Percentiles rank a stretch among this genome's conserved stretches.
phyloP scores from a whole-genome alignment of 2,797 vertebrate species.

The Crocidura indochinensis region DNA sequence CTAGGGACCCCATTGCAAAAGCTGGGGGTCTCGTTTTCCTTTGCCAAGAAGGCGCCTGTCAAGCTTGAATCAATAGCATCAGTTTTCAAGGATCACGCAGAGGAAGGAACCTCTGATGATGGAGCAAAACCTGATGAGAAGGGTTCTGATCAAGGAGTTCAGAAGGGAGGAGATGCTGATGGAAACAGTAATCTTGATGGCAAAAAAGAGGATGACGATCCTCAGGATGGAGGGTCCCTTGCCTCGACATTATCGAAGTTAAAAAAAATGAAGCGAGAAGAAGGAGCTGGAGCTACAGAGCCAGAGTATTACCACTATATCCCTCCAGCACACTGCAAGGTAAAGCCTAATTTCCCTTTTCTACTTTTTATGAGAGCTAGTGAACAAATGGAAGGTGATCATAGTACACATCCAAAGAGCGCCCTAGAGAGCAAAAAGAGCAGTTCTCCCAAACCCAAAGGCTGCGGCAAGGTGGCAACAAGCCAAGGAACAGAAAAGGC shows the following conservation, averaged over 20 bases:
- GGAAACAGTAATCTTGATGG: conserved; percentile 84
- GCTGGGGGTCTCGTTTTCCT: conserved; percentile 98
- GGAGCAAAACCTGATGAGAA: conserved; percentile 90
- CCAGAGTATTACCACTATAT: conserved; percentile 99
- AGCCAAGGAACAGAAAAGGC: conserved; percentile 84
- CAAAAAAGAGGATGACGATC: conserved; percentile 91
- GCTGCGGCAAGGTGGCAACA: conserved; percentile 77
- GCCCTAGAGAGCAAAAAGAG: conserved; percentile 83
- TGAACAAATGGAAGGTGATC: conserved; percentile 93
- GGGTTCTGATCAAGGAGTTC: conserved; percentile 84
- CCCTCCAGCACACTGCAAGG: conserved; percentile 97
- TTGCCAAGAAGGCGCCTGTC: conserved; percentile 97
- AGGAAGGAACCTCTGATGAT: conserved; percentile 91
- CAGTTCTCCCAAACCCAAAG: conserved; percentile 88
- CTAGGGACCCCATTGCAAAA: conserved; percentile 93
- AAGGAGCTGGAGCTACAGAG: conserved; percentile 94
- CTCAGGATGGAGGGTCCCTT: conserved; percentile 94
- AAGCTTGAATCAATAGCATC: conserved; percentile 98
- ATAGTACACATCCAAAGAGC: conserved; percentile 83
- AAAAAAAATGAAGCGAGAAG: conserved; percentile 98
- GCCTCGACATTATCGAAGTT: conserved; percentile 96
- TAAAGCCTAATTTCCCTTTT: conserved; percentile 98
- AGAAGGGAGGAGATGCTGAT: conserved; percentile 89
- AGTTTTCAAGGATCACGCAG: conserved; percentile 96
- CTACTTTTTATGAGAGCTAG: conserved; percentile 98